Conservation (phyloP, 2,113 vertebrate genomes). For the Toxotes jaculatrix region DNA sequence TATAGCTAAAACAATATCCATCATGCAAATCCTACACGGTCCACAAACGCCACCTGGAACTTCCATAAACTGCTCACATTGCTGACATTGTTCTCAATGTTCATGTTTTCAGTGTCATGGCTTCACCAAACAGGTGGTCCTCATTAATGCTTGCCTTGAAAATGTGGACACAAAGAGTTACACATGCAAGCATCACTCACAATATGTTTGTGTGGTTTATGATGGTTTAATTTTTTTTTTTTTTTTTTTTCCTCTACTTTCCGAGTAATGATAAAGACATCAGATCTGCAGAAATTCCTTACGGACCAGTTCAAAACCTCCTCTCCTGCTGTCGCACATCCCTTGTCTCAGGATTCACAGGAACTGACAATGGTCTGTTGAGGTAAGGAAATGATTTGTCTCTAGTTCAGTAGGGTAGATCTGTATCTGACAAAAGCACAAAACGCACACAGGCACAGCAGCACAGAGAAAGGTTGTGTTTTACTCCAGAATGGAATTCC, state of each 20-base stretch:
- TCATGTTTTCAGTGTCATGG: constrained; percentile 48
- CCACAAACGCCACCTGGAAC: constrained; percentile 46
- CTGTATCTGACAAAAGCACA: constrained; percentile 31
- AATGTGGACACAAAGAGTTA: constrained; percentile 46
- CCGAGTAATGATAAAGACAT: constrained; percentile 21
- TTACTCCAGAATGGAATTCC: constrained; percentile 61
- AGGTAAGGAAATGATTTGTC: constrained; percentile 33
- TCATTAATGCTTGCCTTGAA: constrained; percentile 52
- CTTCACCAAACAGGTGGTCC: constrained; percentile 62
- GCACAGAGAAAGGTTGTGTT: constrained; percentile 33
- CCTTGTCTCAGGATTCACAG: constrained; percentile 1
- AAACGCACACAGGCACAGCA: constrained; percentile 27
- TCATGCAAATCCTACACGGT: constrained; percentile 27
- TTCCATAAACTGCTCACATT: constrained; percentile 43
- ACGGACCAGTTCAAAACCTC: not conserved
- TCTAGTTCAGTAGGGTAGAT: not conserved
- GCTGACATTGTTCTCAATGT: constrained; percentile 55
- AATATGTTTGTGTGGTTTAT: not conserved
- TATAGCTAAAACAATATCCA: constrained; percentile 52
- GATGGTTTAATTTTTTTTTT: not conserved
- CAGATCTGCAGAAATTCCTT: constrained; percentile 25
- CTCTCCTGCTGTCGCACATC: not conserved
- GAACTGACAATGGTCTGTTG: constrained; percentile 19
- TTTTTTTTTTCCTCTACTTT: not conserved
- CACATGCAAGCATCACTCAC: constrained; percentile 22